Conservation (phyloP, 1,140 invertebrate species). For the Platorchestia sp. region DNA sequence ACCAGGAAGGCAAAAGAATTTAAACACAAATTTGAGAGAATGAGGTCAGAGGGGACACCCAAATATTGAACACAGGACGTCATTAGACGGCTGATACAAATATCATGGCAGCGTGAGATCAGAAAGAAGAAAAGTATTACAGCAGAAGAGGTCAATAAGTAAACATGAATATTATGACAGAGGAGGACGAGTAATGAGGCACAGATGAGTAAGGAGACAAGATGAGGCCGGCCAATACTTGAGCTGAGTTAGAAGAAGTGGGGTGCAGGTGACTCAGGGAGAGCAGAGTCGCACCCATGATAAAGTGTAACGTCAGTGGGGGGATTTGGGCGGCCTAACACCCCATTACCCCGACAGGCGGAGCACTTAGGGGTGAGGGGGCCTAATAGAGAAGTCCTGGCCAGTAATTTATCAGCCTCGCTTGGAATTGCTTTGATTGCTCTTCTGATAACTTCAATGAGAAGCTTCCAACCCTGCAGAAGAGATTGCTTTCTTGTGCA, state of each 20-base stretch:
- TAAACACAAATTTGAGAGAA: too few species aligned
- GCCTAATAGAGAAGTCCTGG: constrained; percentile 50
- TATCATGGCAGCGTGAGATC: too few species aligned
- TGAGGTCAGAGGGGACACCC: too few species aligned
- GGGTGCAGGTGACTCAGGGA: background rate
- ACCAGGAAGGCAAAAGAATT: too few species aligned
- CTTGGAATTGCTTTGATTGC: constrained; percentile 55
- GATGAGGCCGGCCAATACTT: background rate
- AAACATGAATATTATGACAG: too few species aligned
- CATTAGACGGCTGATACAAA: too few species aligned
- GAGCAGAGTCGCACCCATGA: constrained; percentile 12
- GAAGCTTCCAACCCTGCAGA: background rate
- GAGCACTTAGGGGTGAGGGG: constrained; percentile 41
- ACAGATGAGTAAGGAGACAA: background rate
- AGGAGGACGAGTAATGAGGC: background rate
- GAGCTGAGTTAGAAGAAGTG: background rate
- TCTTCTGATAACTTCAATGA: constrained; percentile 55
- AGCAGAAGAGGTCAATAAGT: too few species aligned
- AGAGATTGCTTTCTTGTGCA: constrained; percentile 40
- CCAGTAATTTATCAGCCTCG: constrained; percentile 55
- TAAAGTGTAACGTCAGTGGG: constrained; percentile 19
- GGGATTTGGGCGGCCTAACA: constrained; percentile 51
- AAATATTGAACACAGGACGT: too few species aligned
- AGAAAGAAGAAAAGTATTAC: too few species aligned
- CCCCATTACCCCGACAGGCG: constrained; percentile 47